Evolutionary conservation across 2,888 invertebrate genomes (phyloP).

Genomic region (Fragum sueziense): DNA sequence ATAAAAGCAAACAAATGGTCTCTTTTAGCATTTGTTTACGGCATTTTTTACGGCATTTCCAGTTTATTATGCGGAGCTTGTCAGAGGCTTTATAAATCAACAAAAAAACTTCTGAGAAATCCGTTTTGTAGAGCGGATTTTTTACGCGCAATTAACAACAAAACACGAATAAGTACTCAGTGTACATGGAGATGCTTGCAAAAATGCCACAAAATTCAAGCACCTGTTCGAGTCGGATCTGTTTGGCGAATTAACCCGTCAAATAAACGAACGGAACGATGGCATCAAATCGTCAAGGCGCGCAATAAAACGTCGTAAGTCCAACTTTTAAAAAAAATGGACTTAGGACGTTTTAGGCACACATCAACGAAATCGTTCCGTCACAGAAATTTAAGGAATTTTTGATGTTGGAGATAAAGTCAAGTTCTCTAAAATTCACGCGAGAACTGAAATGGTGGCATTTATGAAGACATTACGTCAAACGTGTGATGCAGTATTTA

Average conservation of each 20-base stretch:
- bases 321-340: no score
- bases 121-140: slow-evolving; percentile 1
- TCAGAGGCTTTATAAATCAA: slow-evolving; percentile 1
- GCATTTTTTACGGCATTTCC: background rate
- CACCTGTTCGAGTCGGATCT: slow-evolving; percentile 22
- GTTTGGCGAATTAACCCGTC: slow-evolving; percentile 20
- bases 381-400: slow-evolving; percentile 28
- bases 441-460: slow-evolving; percentile 22
- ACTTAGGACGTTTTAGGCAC: no score
- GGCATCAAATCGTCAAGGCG: slow-evolving; percentile 22
- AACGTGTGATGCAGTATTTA: background rate
- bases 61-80: background rate
- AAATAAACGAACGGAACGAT: slow-evolving; percentile 2
- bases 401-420: slow-evolving; percentile 15
- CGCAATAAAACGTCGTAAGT: no score
- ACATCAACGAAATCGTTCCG: no score
- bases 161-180: slow-evolving; percentile 20
- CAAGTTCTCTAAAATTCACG: slow-evolving; percentile 15
- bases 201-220: slow-evolving; percentile 22
- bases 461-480: slow-evolving; percentile 22
- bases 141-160: slow-evolving; percentile 19
- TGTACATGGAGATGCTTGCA: slow-evolving; percentile 21
- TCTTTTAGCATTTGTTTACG: background rate
- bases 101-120: slow-evolving; percentile 14
- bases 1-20: background rate